Evolutionary conservation across 2,888 invertebrate genomes (phyloP), one percentile per base, ranked within the genome.

Genomic region (Coelopa pilipes): DNA sequence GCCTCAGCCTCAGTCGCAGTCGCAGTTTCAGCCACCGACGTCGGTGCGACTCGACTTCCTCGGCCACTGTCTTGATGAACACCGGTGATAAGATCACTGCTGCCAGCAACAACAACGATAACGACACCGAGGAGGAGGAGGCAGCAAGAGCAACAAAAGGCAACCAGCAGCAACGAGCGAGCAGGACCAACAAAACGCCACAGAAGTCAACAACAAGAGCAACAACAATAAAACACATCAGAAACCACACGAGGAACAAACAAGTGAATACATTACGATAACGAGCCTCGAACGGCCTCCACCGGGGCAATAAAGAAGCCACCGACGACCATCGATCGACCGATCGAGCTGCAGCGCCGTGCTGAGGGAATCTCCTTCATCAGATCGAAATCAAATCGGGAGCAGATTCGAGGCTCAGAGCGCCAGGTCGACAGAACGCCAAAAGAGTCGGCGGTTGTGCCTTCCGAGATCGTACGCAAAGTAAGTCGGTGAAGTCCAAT

Each of bases 251-350:
- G 7, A 34, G 34, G 4, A 59, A 59, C 57, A 69, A 69, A 69
- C 69, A 69, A 69, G 69, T 69, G 69, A 69, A 69, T 57, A 69
- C 69, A 69, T 70, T 71, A 63, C 70, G 53, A 71, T 71, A 63
- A 71, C 49, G 53, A 71, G 19, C 45, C 17, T 46, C 49, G 34
- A 69, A 69, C 17, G 57, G 21, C 13, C 50, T 19, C 65, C 47
- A 47, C 47, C 21, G 69, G 9, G 47, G 57, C 45, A 45, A 69
- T 69, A 69, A 69, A 69, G 57, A 19, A 69, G 53, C 68, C 57
- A 69, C 69, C 12, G 49, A 11, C 10, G 10, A 34, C 24, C 15
- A 21, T 13, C 21, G 24, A 62, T 62, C 60, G 34, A 11, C n/a
- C n/a, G n/a, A n/a, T n/a, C n/a, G n/a, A n/a, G n/a, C n/a, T n/a